These are phyloP conservation scores for Nyctereutes procyonoides DNA, from an alignment of 2,113 vertebrate genomes.

Conservation along the genomic window DNA sequence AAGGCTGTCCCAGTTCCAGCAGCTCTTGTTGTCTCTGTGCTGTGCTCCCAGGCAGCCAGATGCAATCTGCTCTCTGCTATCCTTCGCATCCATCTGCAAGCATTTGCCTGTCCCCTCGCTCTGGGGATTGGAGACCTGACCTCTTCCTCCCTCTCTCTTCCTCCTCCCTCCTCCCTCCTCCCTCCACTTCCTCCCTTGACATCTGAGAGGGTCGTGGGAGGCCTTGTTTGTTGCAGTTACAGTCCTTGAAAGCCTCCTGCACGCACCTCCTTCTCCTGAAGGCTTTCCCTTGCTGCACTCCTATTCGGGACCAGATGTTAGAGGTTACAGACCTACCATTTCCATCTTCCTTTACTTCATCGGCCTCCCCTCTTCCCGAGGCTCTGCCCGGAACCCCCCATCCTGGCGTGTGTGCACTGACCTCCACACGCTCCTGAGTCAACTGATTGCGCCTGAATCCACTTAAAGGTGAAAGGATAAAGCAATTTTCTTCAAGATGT, in stretches of 20 bases:
- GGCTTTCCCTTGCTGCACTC: neutral
- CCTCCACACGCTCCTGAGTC: conserved; percentile 84
- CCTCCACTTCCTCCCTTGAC: conserved; percentile 81
- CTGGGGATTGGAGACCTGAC: conserved; percentile 85
- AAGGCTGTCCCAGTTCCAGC: conserved; percentile 72
- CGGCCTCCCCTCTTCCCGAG: neutral
- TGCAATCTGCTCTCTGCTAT: conserved; percentile 67
- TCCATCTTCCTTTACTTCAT: conserved; percentile 75
- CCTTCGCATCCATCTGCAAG: conserved; percentile 85
- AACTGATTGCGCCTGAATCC: conserved; percentile 86
- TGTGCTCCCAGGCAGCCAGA: conserved; percentile 65
- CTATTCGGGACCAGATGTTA: conserved; percentile 84
- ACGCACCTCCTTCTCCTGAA: neutral
- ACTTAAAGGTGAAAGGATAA: conserved; percentile 88
- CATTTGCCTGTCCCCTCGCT: conserved; percentile 84
- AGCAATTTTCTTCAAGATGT: conserved; percentile 86
- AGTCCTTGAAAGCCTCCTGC: conserved; percentile 64
- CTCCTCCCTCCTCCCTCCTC: conserved; percentile 82
- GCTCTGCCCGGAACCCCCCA: neutral
- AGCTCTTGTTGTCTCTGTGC: conserved; percentile 63
- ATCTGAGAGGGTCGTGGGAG: conserved; percentile 79
- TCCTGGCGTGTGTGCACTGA: conserved; percentile 82
- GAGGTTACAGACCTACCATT: conserved; percentile 80
- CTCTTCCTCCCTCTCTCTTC: conserved; percentile 83
- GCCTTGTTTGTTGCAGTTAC: conserved; percentile 81